Conservation (phyloP, 2,888 invertebrate genomes). For the Gnatocerus cornutus region DNA sequence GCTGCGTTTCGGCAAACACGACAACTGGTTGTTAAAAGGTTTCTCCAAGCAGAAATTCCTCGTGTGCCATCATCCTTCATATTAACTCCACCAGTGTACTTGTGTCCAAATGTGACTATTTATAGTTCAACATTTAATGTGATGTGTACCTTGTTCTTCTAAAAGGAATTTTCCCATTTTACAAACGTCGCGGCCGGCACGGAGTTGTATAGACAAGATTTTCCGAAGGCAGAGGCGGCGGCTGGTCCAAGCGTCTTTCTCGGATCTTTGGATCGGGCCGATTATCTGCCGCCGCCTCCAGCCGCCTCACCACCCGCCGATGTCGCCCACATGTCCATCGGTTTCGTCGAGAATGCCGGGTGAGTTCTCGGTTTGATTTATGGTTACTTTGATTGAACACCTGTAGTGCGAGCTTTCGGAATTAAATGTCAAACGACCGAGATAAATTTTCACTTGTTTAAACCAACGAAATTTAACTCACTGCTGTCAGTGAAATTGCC, state of each 20-base stretch:
- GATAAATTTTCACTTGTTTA: too few relatives aligned
- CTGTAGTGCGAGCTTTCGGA: not conserved
- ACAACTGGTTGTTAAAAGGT: constrained; percentile 38
- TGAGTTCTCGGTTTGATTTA: constrained; percentile 58
- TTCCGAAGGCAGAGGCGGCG: constrained; percentile 59
- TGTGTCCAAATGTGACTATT: constrained; percentile 28
- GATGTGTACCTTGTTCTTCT: constrained; percentile 6
- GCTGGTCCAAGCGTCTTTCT: constrained; percentile 59
- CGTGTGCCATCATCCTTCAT: constrained; percentile 38
- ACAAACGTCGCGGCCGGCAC: constrained; percentile 63
- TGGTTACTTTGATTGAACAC: too few relatives aligned
- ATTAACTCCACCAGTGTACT: constrained; percentile 18
- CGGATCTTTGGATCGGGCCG: constrained; percentile 63
- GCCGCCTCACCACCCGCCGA: constrained; percentile 63
- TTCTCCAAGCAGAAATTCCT: constrained; percentile 45
- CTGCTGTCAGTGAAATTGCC: constrained; percentile 38
- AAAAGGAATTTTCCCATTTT: constrained; percentile 58
- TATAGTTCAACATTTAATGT: constrained; percentile 19
- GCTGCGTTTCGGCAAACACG: constrained; percentile 32
- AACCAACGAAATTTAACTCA: constrained; percentile 19
- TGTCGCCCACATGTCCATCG: constrained; percentile 63
- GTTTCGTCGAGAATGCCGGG: constrained; percentile 66
- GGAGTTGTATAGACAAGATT: constrained; percentile 65
- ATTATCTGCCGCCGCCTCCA: constrained; percentile 65
- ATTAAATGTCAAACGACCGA: too few relatives aligned